Conservation (phyloP, 2,113 vertebrate genomes). For the Anarhynchus alexandrinus region DNA sequence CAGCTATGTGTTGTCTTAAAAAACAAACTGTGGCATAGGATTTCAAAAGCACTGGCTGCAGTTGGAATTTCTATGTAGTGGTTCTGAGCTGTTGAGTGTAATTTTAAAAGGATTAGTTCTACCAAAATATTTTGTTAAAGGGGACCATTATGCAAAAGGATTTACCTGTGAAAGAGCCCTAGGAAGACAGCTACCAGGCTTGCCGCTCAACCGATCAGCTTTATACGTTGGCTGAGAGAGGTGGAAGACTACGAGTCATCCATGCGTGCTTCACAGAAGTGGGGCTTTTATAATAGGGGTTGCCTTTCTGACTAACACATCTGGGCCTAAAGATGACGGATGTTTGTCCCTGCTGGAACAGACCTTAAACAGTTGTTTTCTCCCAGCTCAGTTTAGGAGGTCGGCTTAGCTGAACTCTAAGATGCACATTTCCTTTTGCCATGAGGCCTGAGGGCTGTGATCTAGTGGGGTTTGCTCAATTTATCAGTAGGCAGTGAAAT, state of each 20-base stretch:
- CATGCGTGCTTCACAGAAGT: not conserved
- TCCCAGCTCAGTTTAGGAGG: not conserved
- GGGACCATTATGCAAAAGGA: not conserved
- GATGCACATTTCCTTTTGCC: not conserved
- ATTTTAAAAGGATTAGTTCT: constrained; percentile 57
- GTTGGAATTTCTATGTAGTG: constrained; percentile 10
- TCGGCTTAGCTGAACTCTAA: not conserved
- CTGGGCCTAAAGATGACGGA: not conserved
- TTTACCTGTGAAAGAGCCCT: constrained; percentile 23
- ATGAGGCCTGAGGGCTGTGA: not conserved
- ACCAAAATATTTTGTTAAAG: constrained; percentile 55
- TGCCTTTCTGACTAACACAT: not conserved
- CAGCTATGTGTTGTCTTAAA: constrained; percentile 45
- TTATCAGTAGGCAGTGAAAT: not conserved
- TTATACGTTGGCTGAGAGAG: not conserved
- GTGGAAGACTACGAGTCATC: not conserved
- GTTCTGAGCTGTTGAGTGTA: constrained; percentile 26
- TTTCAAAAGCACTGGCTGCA: constrained; percentile 40
- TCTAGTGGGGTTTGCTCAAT: not conserved
- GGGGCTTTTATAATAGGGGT: not conserved
- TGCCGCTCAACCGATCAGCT: not conserved
- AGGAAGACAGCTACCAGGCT: not conserved
- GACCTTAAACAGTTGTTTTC: not conserved
- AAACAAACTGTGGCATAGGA: constrained; percentile 44
- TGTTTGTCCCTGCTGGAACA: not conserved